phyloP scores from a whole-genome alignment of 2,888 invertebrate genomes.

The Emmelina monodactyla region DNA sequence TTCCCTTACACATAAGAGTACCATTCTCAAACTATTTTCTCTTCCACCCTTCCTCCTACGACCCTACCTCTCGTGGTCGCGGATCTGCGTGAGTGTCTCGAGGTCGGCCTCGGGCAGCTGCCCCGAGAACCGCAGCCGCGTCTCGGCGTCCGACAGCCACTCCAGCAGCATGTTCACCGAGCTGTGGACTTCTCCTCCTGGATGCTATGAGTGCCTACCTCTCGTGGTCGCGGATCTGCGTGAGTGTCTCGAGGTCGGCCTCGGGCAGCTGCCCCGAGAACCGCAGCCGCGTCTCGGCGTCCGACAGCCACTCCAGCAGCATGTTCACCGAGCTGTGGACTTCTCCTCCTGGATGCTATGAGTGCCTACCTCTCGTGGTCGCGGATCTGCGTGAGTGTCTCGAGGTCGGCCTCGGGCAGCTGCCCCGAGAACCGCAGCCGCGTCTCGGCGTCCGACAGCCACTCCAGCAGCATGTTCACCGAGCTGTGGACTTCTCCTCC shows the following conservation, averaged over 20 bases:
- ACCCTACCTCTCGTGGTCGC: conserved; percentile 78
- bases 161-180: conserved; percentile 94
- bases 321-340: conserved; percentile 94
- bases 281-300: conserved; percentile 93
- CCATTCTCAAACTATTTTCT: too few species aligned
- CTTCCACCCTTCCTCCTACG: too few species aligned
- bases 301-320: conserved; percentile 94
- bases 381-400: conserved; percentile 81
- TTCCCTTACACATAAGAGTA: too few species aligned
- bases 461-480: conserved; percentile 94
- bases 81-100: conserved; percentile 82
- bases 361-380: conserved; percentile 77
- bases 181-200: conserved; percentile 91
- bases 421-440: conserved; percentile 92
- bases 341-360: conserved; percentile 82
- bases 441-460: conserved; percentile 96
- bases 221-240: conserved; percentile 86
- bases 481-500: conserved; percentile 93
- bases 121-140: conserved; percentile 91
- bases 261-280: conserved; percentile 92
- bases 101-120: conserved; percentile 91
- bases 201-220: conserved; percentile 40
- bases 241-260: conserved; percentile 85
- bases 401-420: conserved; percentile 90
- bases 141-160: conserved; percentile 96